Base-by-base conservation (phyloP, 2,888 invertebrate genomes). In the Busseola fusca region DNA sequence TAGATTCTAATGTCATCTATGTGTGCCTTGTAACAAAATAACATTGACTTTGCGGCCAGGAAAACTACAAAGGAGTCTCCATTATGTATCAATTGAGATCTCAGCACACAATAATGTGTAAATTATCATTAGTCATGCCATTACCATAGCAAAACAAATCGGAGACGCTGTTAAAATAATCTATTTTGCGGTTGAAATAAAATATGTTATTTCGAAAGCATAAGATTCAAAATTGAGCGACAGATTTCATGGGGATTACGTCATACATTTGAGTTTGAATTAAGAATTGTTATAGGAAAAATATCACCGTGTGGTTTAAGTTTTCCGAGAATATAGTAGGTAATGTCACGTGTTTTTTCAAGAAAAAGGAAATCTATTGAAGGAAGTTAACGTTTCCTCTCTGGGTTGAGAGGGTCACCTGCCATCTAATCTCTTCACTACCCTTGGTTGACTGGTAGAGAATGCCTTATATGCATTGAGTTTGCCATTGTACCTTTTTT, bases 101-200 rank as follows among this genome's bases (percentile, higher is more conserved):
- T 69, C 16, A 4, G 45, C 58, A 69, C 65, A 84, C 81, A 85
- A 78, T 79, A 64, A 66, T 78, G 76, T 84, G 80, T 81, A 78
- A 83, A 68, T 79, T 69, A 66, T 62, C 60, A 72, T 82, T 81
- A 80, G 78, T 72, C 76, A 82, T 74, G 74, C 70, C 59, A 76
- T 79, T 69, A 74, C 57, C 64, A 74, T 66, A 63, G 69, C 69
- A 66, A 72, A 79, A 81, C 78, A 77, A 77, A 83, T 83, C 75
- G 58, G 34, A 37, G 34, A 63, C 71, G 45, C 18, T 74, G 62
- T 74, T 40, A 58, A 65, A 72, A 64, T 72, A 84, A 83, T 81
- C 75, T 72, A 78, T 76, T 75, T 69, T 69, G 37, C 54, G 54
- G 48, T 59, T 64, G 21, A 50, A 59, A 50, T 18, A 62, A 64